These are phyloP conservation scores for Holacanthus passer DNA, from an alignment of 2,113 vertebrate genomes.

Conservation along the genomic window DNA sequence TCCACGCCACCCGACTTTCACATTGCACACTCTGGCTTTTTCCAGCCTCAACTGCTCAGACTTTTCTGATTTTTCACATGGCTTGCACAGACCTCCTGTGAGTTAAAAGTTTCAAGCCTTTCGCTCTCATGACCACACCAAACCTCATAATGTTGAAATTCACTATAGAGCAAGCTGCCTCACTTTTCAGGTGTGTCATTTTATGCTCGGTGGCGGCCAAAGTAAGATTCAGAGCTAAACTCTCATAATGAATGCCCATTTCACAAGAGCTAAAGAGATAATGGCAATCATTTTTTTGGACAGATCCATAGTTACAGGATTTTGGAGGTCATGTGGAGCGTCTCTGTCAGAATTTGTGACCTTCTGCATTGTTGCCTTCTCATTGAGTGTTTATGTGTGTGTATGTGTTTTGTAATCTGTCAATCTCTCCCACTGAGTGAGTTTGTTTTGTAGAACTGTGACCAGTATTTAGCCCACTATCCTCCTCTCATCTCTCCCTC, in stretches of 20 bases:
- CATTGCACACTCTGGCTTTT: neutral
- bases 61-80: conserved; percentile 25
- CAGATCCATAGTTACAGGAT: neutral
- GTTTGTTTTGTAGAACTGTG: conserved; percentile 61
- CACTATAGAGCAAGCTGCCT: too few relatives aligned
- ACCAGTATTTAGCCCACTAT: conserved; percentile 62
- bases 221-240: neutral
- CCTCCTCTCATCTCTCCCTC: conserved; percentile 46
- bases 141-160: neutral
- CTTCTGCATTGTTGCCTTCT: conserved; percentile 14
- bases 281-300: neutral
- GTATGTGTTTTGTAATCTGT: conserved; percentile 36
- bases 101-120: neutral
- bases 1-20: conserved; percentile 14
- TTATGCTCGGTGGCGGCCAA: neutral
- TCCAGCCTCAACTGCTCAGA: conserved; percentile 4
- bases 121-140: neutral
- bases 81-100: neutral
- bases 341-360: conserved; percentile 8
- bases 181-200: neutral
- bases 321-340: neutral
- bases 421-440: conserved; percentile 49
- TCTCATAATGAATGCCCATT: neutral
- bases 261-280: conserved; percentile 25
- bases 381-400: neutral